Conservation (phyloP, 2,888 invertebrate genomes). For the Netelia virgata region DNA sequence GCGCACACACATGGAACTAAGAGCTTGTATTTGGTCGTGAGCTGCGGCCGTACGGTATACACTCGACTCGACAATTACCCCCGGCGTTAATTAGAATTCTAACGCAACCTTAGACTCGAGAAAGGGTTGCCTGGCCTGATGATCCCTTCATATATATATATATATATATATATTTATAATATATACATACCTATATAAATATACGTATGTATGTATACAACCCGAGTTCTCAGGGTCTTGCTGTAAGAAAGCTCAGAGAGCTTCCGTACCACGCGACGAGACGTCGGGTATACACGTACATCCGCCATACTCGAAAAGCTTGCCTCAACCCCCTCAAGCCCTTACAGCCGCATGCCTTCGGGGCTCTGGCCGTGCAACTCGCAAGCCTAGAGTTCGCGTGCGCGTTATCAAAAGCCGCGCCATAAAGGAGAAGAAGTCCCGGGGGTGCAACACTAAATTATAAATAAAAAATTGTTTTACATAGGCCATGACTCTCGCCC, state of each 20-base stretch:
- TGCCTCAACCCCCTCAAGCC: conserved; percentile 17
- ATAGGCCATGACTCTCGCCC: conserved; percentile 63
- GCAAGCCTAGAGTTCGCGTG: conserved; percentile 75
- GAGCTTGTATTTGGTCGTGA: conserved; percentile 33
- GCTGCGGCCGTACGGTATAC: conserved; percentile 29
- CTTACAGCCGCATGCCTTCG: conserved; percentile 46
- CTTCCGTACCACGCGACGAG: conserved; percentile 68
- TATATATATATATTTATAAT: conserved; percentile 1
- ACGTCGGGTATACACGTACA: conserved; percentile 66
- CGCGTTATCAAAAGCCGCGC: conserved; percentile 73
- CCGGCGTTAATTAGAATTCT: conserved; percentile 70
- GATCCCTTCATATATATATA: conserved; percentile 17
- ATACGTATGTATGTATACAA: neutral
- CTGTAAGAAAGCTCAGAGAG: conserved; percentile 62
- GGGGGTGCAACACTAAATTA: conserved; percentile 75
- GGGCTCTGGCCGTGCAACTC: conserved; percentile 54
- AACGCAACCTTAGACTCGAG: conserved; percentile 59
- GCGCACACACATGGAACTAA: neutral
- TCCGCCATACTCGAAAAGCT: conserved; percentile 62
- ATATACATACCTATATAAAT: neutral
- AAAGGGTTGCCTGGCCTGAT: conserved; percentile 23
- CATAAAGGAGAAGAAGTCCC: conserved; percentile 58
- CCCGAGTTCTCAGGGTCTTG: conserved; percentile 30
- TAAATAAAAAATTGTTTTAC: conserved; percentile 77
- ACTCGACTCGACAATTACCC: conserved; percentile 64